Evolutionary conservation across 2,113 vertebrate species (phyloP).

Genomic region (Sialia sialis): DNA sequence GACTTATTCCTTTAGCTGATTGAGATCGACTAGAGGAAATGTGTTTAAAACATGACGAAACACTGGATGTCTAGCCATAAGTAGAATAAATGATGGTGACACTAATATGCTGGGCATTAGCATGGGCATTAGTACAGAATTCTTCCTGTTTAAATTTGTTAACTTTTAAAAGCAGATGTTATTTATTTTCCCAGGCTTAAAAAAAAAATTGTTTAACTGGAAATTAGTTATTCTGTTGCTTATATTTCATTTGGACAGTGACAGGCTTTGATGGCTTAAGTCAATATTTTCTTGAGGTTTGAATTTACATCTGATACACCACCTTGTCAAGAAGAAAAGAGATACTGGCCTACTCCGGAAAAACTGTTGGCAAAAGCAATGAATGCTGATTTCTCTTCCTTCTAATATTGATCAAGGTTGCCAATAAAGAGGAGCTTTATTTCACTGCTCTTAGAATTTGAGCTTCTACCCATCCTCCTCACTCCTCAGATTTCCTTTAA

Average conservation of each 20-base stretch:
- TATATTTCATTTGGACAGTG: not conserved
- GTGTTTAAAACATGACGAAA: not conserved
- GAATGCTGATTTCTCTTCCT: not conserved
- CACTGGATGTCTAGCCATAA: not conserved
- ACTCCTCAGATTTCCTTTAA: not conserved
- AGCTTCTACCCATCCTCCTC: not conserved
- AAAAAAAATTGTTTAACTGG: not conserved
- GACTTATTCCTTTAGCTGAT: not conserved
- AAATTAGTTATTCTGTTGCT: not conserved
- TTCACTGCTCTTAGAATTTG: not conserved
- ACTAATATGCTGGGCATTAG: not conserved
- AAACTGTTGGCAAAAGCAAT: not conserved
- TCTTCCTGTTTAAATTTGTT: not conserved
- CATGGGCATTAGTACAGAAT: not conserved
- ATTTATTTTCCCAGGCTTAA: not conserved
- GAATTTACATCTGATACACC: not conserved
- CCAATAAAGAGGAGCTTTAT: not conserved
- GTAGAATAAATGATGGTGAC: not conserved
- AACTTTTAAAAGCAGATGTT: not conserved
- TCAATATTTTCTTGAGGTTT: not conserved
- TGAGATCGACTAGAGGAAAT: not conserved
- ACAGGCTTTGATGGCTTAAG: not conserved
- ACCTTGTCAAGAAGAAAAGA: not conserved
- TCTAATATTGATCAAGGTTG: not conserved
- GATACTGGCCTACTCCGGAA: not conserved